Conservation (phyloP, 1,140 invertebrate species). For the Penaeus vannamei region DNA sequence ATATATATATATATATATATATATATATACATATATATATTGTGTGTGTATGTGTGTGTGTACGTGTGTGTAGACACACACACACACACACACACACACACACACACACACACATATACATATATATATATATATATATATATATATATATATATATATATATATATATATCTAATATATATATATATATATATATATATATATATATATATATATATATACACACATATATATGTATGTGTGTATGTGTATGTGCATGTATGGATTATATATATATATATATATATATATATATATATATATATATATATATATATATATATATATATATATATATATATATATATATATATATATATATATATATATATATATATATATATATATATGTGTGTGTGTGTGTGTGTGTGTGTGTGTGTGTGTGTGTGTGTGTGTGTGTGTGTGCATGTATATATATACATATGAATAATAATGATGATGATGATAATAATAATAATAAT, state of each 20-base stretch:
- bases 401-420: constrained; percentile 5
- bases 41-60: too few species aligned
- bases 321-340: not conserved
- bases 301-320: constrained; percentile 10
- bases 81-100: too few species aligned
- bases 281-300: not conserved
- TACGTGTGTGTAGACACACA: too few species aligned
- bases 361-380: constrained; percentile 2
- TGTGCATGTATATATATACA: constrained; percentile 25
- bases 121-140: too few species aligned
- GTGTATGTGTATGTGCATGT: not conserved
- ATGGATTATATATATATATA: not conserved
- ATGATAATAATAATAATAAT: too few species aligned
- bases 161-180: too few species aligned
- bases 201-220: too few species aligned
- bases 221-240: not conserved
- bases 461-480: too few species aligned
- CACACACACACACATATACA: too few species aligned
- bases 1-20: not conserved
- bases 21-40: too few species aligned
- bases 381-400: not conserved
- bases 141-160: too few species aligned
- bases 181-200: too few species aligned
- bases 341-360: not conserved
- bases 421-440: constrained; percentile 25